These are phyloP conservation scores for Drosophila arawakana DNA, from an alignment of 1,140 invertebrate genomes.

Conservation along the genomic window DNA sequence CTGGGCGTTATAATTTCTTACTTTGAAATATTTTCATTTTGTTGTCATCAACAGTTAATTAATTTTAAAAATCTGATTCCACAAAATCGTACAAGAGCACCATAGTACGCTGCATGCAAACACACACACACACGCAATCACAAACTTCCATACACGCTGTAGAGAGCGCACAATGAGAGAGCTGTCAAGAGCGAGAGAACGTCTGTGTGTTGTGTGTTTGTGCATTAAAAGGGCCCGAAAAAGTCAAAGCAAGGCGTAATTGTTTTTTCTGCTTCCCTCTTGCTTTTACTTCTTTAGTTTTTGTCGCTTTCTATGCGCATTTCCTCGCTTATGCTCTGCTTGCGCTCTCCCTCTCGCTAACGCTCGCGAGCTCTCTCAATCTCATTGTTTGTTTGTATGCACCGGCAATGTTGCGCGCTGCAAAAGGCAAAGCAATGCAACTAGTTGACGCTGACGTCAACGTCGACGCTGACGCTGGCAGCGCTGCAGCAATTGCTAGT, in stretches of 20 bases:
- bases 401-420: conserved; percentile 19
- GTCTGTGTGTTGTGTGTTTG: background rate
- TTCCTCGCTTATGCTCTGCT: conserved; percentile 5
- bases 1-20: no score
- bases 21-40: no score
- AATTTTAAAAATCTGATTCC: no score
- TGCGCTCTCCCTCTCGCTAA: background rate
- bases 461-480: conserved; percentile 3
- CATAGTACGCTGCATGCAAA: background rate
- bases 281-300: conserved; percentile 15
- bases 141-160: background rate
- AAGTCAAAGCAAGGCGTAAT: background rate
- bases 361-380: background rate
- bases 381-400: conserved; percentile 33
- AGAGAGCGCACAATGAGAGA: background rate
- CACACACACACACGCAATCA: background rate
- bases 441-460: conserved; percentile 35
- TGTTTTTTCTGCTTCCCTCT: background rate
- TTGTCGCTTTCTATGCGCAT: conserved; percentile 1
- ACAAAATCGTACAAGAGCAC: no score
- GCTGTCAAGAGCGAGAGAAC: background rate
- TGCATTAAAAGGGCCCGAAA: conserved; percentile 1
- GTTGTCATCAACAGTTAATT: no score
- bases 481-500: conserved; percentile 6
- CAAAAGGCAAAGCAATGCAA: conserved; percentile 40